Conservation (phyloP, 2,113 vertebrate genomes). For the Nibea albiflora region DNA sequence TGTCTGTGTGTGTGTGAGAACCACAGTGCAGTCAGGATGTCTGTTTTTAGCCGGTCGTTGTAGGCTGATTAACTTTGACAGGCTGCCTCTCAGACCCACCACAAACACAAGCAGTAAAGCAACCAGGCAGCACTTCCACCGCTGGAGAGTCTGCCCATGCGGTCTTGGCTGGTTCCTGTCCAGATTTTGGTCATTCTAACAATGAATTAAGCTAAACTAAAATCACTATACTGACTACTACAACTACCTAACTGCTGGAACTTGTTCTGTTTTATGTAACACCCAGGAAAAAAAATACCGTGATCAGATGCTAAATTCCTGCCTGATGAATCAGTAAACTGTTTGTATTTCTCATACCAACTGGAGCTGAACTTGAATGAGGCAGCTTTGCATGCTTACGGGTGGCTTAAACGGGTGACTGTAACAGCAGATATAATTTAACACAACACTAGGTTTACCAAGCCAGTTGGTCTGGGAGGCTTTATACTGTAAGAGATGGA, state of each 20-base stretch:
- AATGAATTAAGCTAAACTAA: slow-evolving; percentile 33
- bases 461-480: neutral
- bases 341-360: slow-evolving; percentile 16
- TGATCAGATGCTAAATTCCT: neutral
- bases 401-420: neutral
- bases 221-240: neutral
- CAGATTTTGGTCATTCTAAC: slow-evolving; percentile 6
- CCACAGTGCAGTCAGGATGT: slow-evolving; percentile 71
- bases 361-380: slow-evolving; percentile 10
- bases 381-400: neutral
- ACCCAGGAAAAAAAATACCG: neutral
- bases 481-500: neutral
- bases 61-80: slow-evolving; percentile 82
- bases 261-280: neutral
- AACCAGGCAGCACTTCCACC: slow-evolving; percentile 62
- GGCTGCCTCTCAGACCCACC: slow-evolving; percentile 79
- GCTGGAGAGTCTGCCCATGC: slow-evolving; percentile 37
- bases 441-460: neutral
- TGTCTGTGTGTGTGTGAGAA: slow-evolving; percentile 31
- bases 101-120: slow-evolving; percentile 71
- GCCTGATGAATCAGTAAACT: neutral
- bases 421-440: slow-evolving; percentile 8
- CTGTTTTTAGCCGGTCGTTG: slow-evolving; percentile 79
- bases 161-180: slow-evolving; percentile 10
- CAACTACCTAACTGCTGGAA: neutral